phyloP scores from a whole-genome alignment of 2,797 vertebrate species.

The Masticophis lateralis region DNA sequence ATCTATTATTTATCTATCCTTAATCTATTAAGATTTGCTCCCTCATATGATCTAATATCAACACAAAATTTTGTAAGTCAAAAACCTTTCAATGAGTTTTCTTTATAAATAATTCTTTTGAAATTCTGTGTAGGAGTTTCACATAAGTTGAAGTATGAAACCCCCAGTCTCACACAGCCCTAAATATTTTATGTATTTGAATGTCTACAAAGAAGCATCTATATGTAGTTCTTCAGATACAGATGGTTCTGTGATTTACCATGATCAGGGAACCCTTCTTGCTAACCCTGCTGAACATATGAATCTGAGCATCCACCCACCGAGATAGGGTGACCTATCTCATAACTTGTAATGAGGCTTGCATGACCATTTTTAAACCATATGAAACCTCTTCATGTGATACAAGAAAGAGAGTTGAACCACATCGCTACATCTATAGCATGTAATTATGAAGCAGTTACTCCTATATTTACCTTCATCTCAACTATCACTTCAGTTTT shows the following conservation, averaged over 20 bases:
- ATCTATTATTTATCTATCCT: not conserved
- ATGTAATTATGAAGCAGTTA: not conserved
- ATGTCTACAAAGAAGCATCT: not conserved
- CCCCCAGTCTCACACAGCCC: no score
- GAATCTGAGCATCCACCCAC: no score
- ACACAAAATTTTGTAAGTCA: no score
- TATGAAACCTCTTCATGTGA: not conserved
- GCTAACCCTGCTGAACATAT: not conserved
- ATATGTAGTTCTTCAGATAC: not conserved
- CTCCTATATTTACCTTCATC: not conserved
- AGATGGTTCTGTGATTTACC: not conserved
- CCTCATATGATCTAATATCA: not conserved
- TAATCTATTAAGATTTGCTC: not conserved
- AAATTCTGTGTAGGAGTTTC: not conserved
- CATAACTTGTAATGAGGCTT: not conserved
- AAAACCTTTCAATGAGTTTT: not conserved
- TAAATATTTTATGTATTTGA: not conserved
- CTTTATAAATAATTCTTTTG: not conserved
- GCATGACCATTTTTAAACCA: not conserved
- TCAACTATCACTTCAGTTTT: not conserved
- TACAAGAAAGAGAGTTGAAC: not conserved
- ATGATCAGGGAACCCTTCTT: not conserved
- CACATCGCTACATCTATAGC: not conserved
- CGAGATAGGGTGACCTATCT: not conserved
- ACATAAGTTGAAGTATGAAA: not conserved